Base-by-base conservation (phyloP, 2,797 vertebrate species). In the Enteromius unitaeniatus region DNA sequence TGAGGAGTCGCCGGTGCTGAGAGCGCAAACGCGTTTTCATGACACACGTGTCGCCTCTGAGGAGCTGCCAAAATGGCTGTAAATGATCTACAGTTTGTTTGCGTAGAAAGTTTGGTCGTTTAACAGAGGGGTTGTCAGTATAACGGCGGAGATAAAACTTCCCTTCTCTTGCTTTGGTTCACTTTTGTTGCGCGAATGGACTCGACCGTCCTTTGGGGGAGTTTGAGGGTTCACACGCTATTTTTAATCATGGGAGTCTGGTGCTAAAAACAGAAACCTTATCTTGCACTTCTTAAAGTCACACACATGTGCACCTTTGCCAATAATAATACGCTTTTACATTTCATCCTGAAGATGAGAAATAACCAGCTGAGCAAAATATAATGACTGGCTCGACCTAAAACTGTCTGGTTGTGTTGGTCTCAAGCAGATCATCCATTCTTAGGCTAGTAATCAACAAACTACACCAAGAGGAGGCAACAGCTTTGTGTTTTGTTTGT, bases 221-320 rank as follows among this genome's bases (percentile, higher is more conserved):
- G 72, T 84, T 72, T 64, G 83, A 79, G 45, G 79, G 73, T 88
- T 91, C 89, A 89, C 91, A 93, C 60, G 86, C 92, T 94, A 94
- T 94, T 94, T 94, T 89, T 92, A 92, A 90, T 86, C 86, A 87
- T 88, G 87, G 90, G 86, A 87, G 85, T 78, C 26, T 13, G 70
- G 78, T 70, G 89, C 91, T 89, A 90, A 92, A 93, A 92, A 90
- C 90, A 88, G 91, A 86, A 86, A 6, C 55, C 84, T 51, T 31
- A 79, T 68, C 84, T 65, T 78, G 64, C 70, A 77, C 67, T 87
- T 91, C 89, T 93, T 92, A 92, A 93, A 93, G 91, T 55, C 78
- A 78, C 82, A 86, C 75, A 5, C 75, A 14, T 47, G 84, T 60
- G 26, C 14, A 19, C 19, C 19, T 76, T 53, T 68, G n/a, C 19